Evolutionary conservation across 2,113 vertebrate genomes (phyloP).

Genomic region (Perognathus longimembris): DNA sequence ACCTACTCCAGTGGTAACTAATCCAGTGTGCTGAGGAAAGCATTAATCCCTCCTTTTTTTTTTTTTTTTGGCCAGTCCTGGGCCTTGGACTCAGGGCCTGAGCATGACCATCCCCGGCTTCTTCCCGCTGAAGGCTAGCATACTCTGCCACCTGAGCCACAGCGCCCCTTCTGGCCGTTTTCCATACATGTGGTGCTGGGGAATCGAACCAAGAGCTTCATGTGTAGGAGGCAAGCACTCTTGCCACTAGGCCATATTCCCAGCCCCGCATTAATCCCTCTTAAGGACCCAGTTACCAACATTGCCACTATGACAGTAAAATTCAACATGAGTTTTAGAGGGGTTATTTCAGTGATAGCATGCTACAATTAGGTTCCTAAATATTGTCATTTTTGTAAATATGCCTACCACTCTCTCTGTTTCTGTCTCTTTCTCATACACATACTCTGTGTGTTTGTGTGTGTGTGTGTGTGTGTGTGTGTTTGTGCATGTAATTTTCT

Average conservation of each 20-base stretch:
- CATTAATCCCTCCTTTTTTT: not conserved
- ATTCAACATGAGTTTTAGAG: not conserved
- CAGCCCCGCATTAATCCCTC: too few species aligned
- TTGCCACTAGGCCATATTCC: too few species aligned
- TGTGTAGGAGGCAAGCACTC: too few species aligned
- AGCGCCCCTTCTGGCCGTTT: too few species aligned
- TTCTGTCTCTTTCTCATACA: not conserved
- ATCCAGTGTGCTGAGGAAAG: not conserved
- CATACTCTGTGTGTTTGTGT: not conserved
- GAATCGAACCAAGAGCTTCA: too few species aligned
- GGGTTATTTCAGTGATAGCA: not conserved
- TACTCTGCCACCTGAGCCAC: too few species aligned
- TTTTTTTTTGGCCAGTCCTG: too few species aligned
- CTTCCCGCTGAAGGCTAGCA: too few species aligned
- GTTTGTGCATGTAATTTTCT: slow-evolving; percentile 15
- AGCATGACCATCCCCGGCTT: too few species aligned
- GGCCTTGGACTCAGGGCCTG: too few species aligned
- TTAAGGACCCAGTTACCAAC: not conserved
- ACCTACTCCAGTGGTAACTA: not conserved
- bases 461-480: too few species aligned
- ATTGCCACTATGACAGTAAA: not conserved
- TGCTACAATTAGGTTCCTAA: not conserved
- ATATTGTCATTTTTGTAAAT: not conserved
- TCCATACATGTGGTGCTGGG: too few species aligned
- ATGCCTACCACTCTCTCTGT: not conserved